These are phyloP conservation scores for Drosophila trichaetosa DNA, from an alignment of 2,888 invertebrate species.

Conservation along the genomic window DNA sequence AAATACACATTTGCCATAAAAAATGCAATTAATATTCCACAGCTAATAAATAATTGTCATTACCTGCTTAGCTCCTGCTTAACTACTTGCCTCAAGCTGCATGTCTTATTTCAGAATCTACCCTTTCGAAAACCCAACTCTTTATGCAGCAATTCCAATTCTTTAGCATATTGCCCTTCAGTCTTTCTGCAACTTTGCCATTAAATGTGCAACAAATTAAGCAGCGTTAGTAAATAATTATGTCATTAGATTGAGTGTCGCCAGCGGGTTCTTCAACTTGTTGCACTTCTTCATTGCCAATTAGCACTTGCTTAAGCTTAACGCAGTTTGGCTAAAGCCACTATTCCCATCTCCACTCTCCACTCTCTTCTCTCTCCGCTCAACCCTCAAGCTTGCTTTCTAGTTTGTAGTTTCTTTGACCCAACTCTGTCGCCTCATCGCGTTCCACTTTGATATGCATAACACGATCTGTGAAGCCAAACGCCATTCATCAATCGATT, in stretches of 20 bases:
- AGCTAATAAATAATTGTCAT: neutral
- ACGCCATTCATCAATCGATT: slow-evolving; percentile 59
- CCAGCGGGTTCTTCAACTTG: slow-evolving; percentile 30
- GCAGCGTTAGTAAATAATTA: slow-evolving; percentile 20
- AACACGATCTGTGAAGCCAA: slow-evolving; percentile 49
- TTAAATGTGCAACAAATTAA: slow-evolving; percentile 10
- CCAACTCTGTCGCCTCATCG: slow-evolving; percentile 1
- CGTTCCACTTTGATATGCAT: slow-evolving; percentile 49
- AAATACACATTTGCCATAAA: neutral
- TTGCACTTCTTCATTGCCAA: slow-evolving; percentile 33
- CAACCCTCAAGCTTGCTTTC: neutral
- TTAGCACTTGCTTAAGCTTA: slow-evolving; percentile 23
- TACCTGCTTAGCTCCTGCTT: neutral
- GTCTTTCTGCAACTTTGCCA: neutral
- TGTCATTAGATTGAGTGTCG: slow-evolving; percentile 18
- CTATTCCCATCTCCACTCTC: too few relatives aligned
- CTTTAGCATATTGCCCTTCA: neutral
- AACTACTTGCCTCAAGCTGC: neutral
- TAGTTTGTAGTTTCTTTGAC: slow-evolving; percentile 1
- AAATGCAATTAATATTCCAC: neutral
- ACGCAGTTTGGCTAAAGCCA: slow-evolving; percentile 9
- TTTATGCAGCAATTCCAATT: neutral
- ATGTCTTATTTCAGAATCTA: neutral
- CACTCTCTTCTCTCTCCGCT: neutral
- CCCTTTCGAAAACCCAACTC: neutral